Base-by-base conservation (phyloP, 2,888 invertebrate genomes). In the Zygothrica quintamaculata region DNA sequence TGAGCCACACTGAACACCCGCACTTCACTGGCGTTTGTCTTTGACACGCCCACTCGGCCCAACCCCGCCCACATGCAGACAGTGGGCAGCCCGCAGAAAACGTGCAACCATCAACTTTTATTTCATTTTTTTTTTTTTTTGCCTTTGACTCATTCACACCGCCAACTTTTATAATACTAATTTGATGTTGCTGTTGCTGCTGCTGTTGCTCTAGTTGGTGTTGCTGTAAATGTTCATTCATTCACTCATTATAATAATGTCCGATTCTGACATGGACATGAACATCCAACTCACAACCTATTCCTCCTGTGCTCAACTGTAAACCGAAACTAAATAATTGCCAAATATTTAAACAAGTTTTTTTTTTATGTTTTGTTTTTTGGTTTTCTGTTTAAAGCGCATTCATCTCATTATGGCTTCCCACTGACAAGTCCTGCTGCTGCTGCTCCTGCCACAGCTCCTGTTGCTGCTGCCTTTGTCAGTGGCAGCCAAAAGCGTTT, bases 321-420 rank as follows among this genome's bases (percentile, higher is more conserved):
- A 51, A 78, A 64, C 62, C 67, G 44, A 78, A 79, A 79, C 88
- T 76, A 86, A 69, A 81, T 81, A 88, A 88, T 82, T 86, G 87
- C 65, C 70, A 82, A 86, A 88, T 86, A 84, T 84, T 85, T 81
- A 64, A 39, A 43, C 42, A 66, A 74, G 65, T 79, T 84, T 52
- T 61, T 61, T 40, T 56, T 34, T 46, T 26, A 13, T 29, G 4
- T 11, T 33, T 47, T 15, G 6, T 3, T 36, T 36, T 36, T 1
- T 15, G 22, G 33, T 33, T 33, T 33, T 33, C 36, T 12, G 65
- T 79, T 84, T 61, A 40, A 29, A 61, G 52, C 60, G 47, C 62
- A 75, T 79, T 80, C 68, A 71, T 84, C 87, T 80, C 81, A 86
- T 86, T 81, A 84, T 77, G 87, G 59, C 72, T 84, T 80, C 68